Evolutionary conservation across 2,888 invertebrate species (phyloP).

Genomic region (Nematopogon swammerdamellus): DNA sequence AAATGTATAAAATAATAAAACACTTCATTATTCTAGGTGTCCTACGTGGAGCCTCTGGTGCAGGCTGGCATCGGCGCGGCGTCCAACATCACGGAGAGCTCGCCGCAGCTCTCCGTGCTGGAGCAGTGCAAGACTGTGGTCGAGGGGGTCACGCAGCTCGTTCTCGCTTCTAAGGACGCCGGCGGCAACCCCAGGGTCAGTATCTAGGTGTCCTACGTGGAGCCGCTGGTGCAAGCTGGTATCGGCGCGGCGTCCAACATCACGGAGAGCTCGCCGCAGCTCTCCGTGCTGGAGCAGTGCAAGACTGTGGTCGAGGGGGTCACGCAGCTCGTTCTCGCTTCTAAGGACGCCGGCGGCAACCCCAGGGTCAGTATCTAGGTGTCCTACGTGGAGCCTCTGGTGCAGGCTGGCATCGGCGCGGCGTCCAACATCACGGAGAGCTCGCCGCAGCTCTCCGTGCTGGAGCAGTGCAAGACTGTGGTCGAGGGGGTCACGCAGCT

Average conservation of each 20-base stretch:
- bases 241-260: constrained; percentile 89
- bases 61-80: constrained; percentile 82
- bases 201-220: constrained; percentile 73
- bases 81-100: constrained; percentile 84
- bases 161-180: constrained; percentile 81
- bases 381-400: constrained; percentile 82
- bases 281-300: constrained; percentile 82
- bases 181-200: constrained; percentile 88
- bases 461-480: constrained; percentile 93
- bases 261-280: constrained; percentile 84
- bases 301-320: constrained; percentile 95
- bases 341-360: constrained; percentile 91
- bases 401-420: constrained; percentile 79
- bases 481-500: constrained; percentile 89
- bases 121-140: constrained; percentile 93
- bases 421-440: constrained; percentile 88
- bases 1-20: no score
- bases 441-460: constrained; percentile 77
- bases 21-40: no score
- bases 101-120: constrained; percentile 80
- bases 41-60: constrained; percentile 84
- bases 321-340: constrained; percentile 76
- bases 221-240: constrained; percentile 79
- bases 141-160: constrained; percentile 85
- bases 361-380: constrained; percentile 71